Evolutionary conservation across 2,888 invertebrate genomes (phyloP), one percentile per base, ranked within the genome.

Genomic region (Scelioninae gen. 1): DNA sequence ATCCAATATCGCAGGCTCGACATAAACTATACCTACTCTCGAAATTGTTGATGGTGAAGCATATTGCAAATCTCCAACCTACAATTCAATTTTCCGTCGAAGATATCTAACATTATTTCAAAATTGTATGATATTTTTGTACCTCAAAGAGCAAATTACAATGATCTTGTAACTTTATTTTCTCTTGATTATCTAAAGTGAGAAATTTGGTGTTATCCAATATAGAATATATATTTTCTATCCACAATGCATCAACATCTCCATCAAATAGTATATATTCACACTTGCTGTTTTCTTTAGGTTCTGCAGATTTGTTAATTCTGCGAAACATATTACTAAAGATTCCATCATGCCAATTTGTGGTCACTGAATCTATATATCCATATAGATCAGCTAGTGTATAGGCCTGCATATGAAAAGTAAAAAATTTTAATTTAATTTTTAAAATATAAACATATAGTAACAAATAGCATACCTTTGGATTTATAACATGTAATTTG

Each of bases 161-260:
- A 92, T 97, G 95, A 79, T 95, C 95, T 88, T 96, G 96, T 76
- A 98, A 93, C 80, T 97, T 94, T 83, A 98, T 97, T 82, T 97
- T 94, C 93, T 98, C 97, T 72, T 98, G 98, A 91, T 98, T 98
- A 5, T 98, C 97, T 77, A 98, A 93, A 0, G 98, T 98, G 71
- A 98, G 93, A 49, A 98, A 93, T 89, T 96, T 96, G 91, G 98
- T 98, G 92, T 98, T 98, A 90, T 98, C 98, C 98, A 98, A 98
- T 1, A 98, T 98, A 0, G 98, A 97, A 93, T 98, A 98, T 97
- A 98, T 98, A 93, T 98, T 98, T 93, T 98, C 98, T 85, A 98
- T 97, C 98, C 98, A 98, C 47, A 98, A 93, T 0, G 98, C 97
- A 93, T 98, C 98, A 2, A 98, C 97, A 90, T 98, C 98, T 2